Base-by-base conservation (phyloP, 2,888 invertebrate species). In the Leptopilina drosophilae region DNA sequence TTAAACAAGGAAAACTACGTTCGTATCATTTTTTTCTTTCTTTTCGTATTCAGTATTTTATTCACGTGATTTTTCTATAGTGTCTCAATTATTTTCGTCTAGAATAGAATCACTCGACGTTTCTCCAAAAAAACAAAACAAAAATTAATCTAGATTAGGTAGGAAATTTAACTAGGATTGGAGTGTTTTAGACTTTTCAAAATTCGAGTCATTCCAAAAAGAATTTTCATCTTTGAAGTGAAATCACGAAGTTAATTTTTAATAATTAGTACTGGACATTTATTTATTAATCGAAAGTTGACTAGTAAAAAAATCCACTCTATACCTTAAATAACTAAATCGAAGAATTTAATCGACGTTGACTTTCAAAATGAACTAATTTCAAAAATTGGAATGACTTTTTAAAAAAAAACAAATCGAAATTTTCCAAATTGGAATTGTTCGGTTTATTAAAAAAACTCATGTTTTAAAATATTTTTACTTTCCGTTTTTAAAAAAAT, bases 151-250 rank as follows among this genome's bases (percentile, higher is more conserved):
- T 56, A 73, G 73, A 73, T 14, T 73, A 73, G n/a, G 49, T 73
- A 73, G 33, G 9, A 56, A 73, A 73, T 73, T 73, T 7, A 56
- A 56, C 20, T 56, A 33, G 53, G 33, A 20, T 20, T 53, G 69
- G 20, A 26, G 12, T 49, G 12, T 69, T 69, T 53, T 6, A 49
- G 26, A 49, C 15, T 69, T 53, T 26, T 53, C 5, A 69, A 49
- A 69, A 12, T 69, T 69, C 20, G 62, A 62, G 62, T 62, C 62
- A 62, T 62, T 62, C 62, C 62, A 62, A 8, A 62, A 20, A 20
- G 20, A 3, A 15, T 20, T 20, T 62, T 62, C 20, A 42, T 62
- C 62, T 8, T 12, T 49, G n/a, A 56, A 59, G 6, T 20, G 20
- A n/a, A 14, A n/a, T 59, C 15, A 14, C n/a, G 5, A 1, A n/a